Evolutionary conservation across 2,113 vertebrate species (phyloP).

Genomic region (Triplophysa siluroides): DNA sequence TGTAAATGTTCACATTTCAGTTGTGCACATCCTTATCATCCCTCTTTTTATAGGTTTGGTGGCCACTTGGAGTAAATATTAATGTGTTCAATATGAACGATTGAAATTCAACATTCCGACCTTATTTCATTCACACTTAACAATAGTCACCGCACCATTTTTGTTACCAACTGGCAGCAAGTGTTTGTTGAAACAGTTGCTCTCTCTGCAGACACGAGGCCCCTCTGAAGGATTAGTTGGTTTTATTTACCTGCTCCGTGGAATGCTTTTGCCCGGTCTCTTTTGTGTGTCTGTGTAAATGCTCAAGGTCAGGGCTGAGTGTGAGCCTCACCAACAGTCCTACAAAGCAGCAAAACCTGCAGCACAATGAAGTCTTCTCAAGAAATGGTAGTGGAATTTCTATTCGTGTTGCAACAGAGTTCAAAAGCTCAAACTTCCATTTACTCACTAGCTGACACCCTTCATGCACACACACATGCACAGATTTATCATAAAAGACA

Average conservation of each 20-base stretch:
- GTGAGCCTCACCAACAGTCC: conserved; percentile 68
- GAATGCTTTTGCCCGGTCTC: conserved; percentile 73
- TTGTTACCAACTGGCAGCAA: conserved; percentile 76
- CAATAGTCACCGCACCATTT: conserved; percentile 19
- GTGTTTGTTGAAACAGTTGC: conserved; percentile 72
- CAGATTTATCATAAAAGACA: conserved; percentile 30
- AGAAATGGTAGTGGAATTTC: conserved; percentile 73
- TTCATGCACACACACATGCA: conserved; percentile 5
- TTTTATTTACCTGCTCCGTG: conserved; percentile 76
- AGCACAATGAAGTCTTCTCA: conserved; percentile 70
- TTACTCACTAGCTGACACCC: conserved; percentile 43
- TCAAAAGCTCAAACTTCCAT: conserved; percentile 59
- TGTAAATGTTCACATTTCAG: neutral
- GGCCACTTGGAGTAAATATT: conserved; percentile 14
- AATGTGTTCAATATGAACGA: conserved; percentile 27
- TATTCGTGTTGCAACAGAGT: conserved; percentile 76
- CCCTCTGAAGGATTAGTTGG: conserved; percentile 73
- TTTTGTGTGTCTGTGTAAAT: conserved; percentile 73
- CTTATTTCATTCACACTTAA: neutral
- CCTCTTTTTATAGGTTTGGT: neutral
- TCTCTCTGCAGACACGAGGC: conserved; percentile 67
- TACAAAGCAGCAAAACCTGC: conserved; percentile 70
- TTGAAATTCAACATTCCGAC: conserved; percentile 19
- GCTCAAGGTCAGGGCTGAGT: conserved; percentile 71
- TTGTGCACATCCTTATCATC: neutral